Base-by-base conservation (phyloP, 2,113 vertebrate genomes). In the Tachysurus fulvidraco region DNA sequence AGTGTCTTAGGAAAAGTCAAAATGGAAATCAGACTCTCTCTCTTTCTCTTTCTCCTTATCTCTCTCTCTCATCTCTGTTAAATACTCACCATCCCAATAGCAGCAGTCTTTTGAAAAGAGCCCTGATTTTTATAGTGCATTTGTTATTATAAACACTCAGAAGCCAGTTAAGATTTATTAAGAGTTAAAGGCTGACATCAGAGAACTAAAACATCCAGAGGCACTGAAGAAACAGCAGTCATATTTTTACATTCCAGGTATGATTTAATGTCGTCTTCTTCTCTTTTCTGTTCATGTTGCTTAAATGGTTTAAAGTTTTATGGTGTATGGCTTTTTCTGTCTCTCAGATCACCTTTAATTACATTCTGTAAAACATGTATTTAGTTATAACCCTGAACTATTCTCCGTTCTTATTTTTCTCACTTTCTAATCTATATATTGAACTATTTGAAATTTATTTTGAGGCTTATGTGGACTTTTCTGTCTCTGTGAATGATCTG, bases 11-110 rank as follows among this genome's bases (percentile, higher is more conserved):
- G 81, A 19, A 83, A 67, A 67, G 81, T 28, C 46, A 30, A n/a
- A 46, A 83, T 83, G 81, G 62, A 83, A 83, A 83, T 83, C 62
- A 67, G 46, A 36, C 36, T 36, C 36, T 36, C 36, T 52, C 36
- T 36, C 36, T 36, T 2, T 36, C 36, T 52, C 36, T 36, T 36
- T 36, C 36, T 36, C 36, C 2, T 36, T 36, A 36, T 36, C 36
- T 36, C 36, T 36, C n/a, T 52, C 28, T 54, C 50, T 12, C n/a
- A 36, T 69, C 28, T 69, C 50, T 23, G 17, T 21, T 69, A 46
- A 69, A 55, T 19, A 28, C n/a, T 83, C 23, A 52, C 64, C 10
- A 55, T 55, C 28, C 46, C 12, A 12, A n/a, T 10, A 2, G 3
- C 23, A 13, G 21, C 1, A 10, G 19, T 3, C 36, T 52, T 64